Conservation (phyloP, 2,797 vertebrate genomes). For the Crocodylus rhombifer region DNA sequence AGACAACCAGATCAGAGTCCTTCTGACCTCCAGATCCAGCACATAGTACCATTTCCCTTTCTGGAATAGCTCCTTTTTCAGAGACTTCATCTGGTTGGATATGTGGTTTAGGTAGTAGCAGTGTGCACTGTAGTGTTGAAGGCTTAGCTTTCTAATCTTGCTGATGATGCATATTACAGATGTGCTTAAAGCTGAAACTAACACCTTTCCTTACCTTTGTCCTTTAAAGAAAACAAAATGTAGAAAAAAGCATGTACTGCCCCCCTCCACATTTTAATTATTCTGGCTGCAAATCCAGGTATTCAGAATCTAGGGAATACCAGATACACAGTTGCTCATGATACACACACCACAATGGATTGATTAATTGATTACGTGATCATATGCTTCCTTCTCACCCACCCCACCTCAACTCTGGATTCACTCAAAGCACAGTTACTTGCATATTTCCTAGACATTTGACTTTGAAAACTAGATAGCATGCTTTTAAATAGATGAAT, state of each 20-base stretch:
- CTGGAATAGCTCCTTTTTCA: background rate
- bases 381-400: background rate
- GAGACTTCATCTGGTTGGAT: background rate
- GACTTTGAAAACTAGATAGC: background rate
- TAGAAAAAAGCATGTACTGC: background rate
- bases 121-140: background rate
- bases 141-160: background rate
- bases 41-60: background rate
- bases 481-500: background rate
- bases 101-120: background rate
- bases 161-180: background rate
- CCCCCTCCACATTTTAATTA: background rate
- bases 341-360: background rate
- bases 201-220: background rate
- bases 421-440: background rate
- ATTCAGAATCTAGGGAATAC: background rate
- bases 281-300: background rate
- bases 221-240: background rate
- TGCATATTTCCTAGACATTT: background rate
- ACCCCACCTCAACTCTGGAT: background rate
- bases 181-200: background rate
- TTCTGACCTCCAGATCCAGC: background rate
- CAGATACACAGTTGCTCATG: background rate
- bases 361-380: background rate
- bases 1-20: background rate